A percentile compares a stretch with the other conserved stretches of the same genome.
Conservation (phyloP, 2,113 vertebrate genomes). For the Shinisaurus crocodilurus region DNA sequence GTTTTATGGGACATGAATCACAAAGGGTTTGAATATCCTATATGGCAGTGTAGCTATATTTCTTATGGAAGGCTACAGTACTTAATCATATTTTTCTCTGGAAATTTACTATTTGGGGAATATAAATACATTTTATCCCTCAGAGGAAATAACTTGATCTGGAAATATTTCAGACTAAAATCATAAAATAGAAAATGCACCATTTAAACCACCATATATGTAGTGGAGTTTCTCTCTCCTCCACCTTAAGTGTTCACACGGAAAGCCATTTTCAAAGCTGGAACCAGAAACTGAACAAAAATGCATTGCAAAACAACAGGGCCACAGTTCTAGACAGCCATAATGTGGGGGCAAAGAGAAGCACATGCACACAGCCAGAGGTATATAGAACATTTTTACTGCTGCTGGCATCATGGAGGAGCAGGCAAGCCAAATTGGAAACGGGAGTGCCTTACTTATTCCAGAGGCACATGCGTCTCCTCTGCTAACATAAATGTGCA, state of each 20-base stretch:
- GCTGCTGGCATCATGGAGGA: neutral
- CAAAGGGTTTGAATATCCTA: slow-evolving; percentile 32
- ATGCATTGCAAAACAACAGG: neutral
- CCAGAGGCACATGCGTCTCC: neutral
- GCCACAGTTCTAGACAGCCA: neutral
- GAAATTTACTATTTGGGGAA: slow-evolving; percentile 61
- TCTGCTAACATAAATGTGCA: neutral
- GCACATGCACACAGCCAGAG: neutral
- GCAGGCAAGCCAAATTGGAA: neutral
- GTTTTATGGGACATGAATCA: slow-evolving; percentile 57
- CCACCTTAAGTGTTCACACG: neutral
- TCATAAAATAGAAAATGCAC: slow-evolving; percentile 24
- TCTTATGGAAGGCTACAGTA: slow-evolving; percentile 48
- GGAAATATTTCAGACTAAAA: slow-evolving; percentile 38
- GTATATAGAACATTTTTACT: neutral
- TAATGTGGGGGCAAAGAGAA: neutral
- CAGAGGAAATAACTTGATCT: slow-evolving; percentile 28
- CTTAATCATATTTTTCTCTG: slow-evolving; percentile 46
- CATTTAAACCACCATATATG: neutral
- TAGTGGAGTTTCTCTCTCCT: neutral
- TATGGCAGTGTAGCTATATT: slow-evolving; percentile 44
- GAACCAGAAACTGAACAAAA: neutral
- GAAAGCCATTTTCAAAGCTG: neutral
- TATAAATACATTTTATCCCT: slow-evolving; percentile 45
- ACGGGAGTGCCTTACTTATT: neutral